Base-by-base conservation (phyloP, 2,797 vertebrate genomes). In the Acanthurus tractus region DNA sequence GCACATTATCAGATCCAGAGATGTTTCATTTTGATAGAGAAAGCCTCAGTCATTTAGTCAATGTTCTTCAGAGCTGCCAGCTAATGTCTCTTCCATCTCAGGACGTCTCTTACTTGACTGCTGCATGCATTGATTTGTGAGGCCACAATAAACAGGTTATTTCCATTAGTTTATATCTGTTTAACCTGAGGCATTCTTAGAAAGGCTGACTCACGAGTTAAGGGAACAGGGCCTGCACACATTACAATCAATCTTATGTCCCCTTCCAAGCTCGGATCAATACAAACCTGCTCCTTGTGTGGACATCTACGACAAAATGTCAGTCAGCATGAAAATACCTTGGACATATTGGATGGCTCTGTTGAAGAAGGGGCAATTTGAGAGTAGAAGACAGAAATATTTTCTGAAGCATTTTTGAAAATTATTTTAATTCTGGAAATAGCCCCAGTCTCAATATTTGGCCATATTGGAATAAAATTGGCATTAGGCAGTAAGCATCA, bases 271-370 rank as follows among this genome's bases (percentile, higher is more conserved):
- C 38, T 17, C 1, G 34, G 78, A 92, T 93, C 92, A 79, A 89
- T 94, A 68, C 71, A 73, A 92, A 89, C 72, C 71, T 81, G 59
- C 76, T 86, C 89, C 74, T 63, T 65, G 84, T 50, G 66, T 77
- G 80, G 48, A 71, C 63, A 54, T 79, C 63, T 62, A 63, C 50
- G 56, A 44, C 63, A 57, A 82, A 88, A 83, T 75, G 88, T 76
- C 88, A 78, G 55, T 76, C 58, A 78, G 54, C 14, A 69, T 63
- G 81, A 83, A 73, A 52, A 79, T 64, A 71, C 86, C 81, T 49
- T 57, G 20, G 62, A 68, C 76, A 78, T 57, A 2, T 69, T 44
- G 52, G 53, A 59, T 36, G n/a, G 25, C 12, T 63, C 34, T 61
- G 53, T 29, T n/a, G 53, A 46, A 80, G 9, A 3, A 34, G 29